Evolutionary conservation across 2,113 vertebrate species (phyloP).

Genomic region (Dromiciops gliroides): DNA sequence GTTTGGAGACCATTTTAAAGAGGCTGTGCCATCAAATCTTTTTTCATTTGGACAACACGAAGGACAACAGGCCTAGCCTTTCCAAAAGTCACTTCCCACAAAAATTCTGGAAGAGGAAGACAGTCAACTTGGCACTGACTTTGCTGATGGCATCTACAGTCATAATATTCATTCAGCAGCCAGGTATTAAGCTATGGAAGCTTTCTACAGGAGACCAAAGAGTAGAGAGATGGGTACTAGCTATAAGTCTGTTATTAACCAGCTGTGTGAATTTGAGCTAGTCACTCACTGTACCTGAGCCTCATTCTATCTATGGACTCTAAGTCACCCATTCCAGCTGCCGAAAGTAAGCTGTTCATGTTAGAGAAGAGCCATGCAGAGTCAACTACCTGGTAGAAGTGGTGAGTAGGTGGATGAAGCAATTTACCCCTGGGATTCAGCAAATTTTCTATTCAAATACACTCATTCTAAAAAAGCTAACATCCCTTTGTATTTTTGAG

Average conservation of each 20-base stretch:
- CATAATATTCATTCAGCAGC: constrained; percentile 56
- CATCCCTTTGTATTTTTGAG: neutral
- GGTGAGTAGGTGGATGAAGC: neutral
- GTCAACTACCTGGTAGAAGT: neutral
- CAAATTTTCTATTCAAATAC: neutral
- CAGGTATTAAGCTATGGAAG: neutral
- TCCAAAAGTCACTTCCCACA: constrained; percentile 42
- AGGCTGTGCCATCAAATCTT: neutral
- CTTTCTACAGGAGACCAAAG: neutral
- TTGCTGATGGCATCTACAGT: constrained; percentile 53
- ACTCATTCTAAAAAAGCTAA: neutral
- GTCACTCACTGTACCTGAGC: neutral
- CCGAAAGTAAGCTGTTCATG: neutral
- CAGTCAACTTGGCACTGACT: neutral
- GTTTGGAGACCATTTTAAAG: neutral
- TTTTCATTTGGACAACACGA: neutral
- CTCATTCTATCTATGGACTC: neutral
- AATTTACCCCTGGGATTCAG: neutral
- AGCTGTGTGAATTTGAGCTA: accelerated
- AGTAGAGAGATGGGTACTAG: accelerated
- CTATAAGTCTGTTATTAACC: neutral
- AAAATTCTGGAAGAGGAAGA: constrained; percentile 23
- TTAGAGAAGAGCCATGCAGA: neutral
- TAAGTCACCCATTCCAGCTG: neutral
- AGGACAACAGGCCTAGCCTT: constrained; percentile 9